Evolutionary conservation across 2,888 invertebrate species (phyloP).

Genomic region (Scaptomyza caliginosa): DNA sequence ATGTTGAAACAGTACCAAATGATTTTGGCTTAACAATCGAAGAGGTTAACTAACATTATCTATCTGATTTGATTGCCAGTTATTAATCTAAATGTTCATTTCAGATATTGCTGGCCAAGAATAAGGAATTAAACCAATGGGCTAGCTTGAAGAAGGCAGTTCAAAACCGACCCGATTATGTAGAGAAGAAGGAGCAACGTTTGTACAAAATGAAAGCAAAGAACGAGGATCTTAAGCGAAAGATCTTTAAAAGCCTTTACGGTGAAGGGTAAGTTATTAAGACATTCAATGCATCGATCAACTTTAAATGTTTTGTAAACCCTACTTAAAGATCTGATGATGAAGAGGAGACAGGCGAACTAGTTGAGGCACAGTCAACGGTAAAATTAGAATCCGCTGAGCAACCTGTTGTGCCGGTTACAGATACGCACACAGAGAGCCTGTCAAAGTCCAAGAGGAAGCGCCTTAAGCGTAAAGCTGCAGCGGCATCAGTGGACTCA

Average conservation of each 20-base stretch:
- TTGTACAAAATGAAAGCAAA: constrained; percentile 90
- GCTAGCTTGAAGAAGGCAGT: constrained; percentile 94
- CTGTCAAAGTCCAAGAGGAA: constrained; percentile 66
- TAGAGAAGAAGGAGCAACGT: constrained; percentile 91
- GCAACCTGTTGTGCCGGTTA: neutral
- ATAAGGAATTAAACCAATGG: constrained; percentile 97
- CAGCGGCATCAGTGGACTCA: constrained; percentile 34
- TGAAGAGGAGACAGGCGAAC: constrained; percentile 54
- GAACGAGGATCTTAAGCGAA: constrained; percentile 90
- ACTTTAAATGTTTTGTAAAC: neutral
- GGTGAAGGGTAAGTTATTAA: constrained; percentile 73
- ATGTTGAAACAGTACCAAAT: constrained; percentile 94
- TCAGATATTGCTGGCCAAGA: constrained; percentile 95
- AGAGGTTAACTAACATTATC: constrained; percentile 87
- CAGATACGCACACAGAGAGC: constrained; percentile 25
- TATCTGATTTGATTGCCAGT: rapidly evolving
- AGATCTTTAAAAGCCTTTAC: constrained; percentile 91
- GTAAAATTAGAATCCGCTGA: constrained; percentile 1
- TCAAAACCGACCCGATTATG: constrained; percentile 90
- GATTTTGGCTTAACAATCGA: constrained; percentile 95
- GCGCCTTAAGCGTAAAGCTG: constrained; percentile 68
- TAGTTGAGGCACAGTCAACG: constrained; percentile 4
- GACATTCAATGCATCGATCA: neutral
- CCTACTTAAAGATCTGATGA: constrained; percentile 79
- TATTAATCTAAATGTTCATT: constrained; percentile 48